A percentile compares a stretch with the other conserved stretches of the same genome.
phyloP scores from a whole-genome alignment of 2,797 vertebrate genomes.

The Acanthiza pusilla region DNA sequence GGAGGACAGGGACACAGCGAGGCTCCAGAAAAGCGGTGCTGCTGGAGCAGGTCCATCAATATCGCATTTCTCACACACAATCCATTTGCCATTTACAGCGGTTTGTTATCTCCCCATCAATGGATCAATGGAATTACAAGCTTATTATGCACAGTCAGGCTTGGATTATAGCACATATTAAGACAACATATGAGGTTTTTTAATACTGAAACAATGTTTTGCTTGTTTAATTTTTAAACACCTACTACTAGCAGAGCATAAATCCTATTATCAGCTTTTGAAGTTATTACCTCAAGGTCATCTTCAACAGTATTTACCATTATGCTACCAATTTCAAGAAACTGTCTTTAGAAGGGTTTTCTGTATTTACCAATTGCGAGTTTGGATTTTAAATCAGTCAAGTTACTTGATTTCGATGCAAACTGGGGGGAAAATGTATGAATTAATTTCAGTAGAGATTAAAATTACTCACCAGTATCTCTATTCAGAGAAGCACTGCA shows the following conservation, averaged over 20 bases:
- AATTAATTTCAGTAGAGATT: slow-evolving; percentile 33
- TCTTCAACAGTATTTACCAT: background rate
- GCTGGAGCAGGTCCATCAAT: background rate
- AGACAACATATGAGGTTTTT: slow-evolving; percentile 24
- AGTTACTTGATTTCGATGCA: slow-evolving; percentile 8
- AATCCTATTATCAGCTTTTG: slow-evolving; percentile 35
- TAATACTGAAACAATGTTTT: slow-evolving; percentile 34
- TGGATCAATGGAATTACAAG: slow-evolving; percentile 34
- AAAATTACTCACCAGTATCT: slow-evolving; percentile 40
- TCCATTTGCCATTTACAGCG: background rate
- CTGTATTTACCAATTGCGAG: background rate
- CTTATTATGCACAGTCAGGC: slow-evolving; percentile 47
- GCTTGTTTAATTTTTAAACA: slow-evolving; percentile 49
- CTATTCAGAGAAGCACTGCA: slow-evolving; percentile 30
- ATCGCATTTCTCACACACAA: background rate
- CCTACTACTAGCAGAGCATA: slow-evolving; percentile 2
- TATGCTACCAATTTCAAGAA: background rate
- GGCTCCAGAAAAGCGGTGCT: accelerated
- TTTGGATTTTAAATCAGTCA: background rate
- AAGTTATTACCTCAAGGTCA: slow-evolving; percentile 49
- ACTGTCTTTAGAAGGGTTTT: background rate
- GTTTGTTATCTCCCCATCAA: slow-evolving; percentile 24
- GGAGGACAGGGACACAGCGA: background rate
- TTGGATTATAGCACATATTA: slow-evolving; percentile 32
- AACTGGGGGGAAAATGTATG: background rate